phyloP scores from a whole-genome alignment of 2,888 invertebrate species.

The Parnassius smintheus region DNA sequence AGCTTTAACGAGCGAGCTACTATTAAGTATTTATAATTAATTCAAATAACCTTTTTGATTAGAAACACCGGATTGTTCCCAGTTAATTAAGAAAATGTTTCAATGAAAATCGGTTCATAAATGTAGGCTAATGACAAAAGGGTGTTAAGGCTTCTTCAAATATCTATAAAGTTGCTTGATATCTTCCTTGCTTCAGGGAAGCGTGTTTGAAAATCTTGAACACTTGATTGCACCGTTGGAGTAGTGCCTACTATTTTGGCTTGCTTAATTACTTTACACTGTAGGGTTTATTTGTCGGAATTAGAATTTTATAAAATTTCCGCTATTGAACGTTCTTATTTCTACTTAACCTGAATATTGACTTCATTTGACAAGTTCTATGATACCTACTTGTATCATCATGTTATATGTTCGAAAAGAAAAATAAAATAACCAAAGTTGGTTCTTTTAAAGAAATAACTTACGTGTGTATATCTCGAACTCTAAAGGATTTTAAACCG shows the following conservation, averaged over 20 bases:
- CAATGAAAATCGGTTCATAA: slow-evolving; percentile 11
- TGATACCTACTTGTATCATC: too few species aligned
- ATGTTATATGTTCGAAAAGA: too few species aligned
- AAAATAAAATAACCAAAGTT: too few species aligned
- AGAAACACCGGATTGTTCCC: slow-evolving; percentile 39
- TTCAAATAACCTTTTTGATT: slow-evolving; percentile 35
- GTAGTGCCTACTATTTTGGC: not conserved
- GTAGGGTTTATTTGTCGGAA: slow-evolving; percentile 1
- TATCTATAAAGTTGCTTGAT: slow-evolving; percentile 9
- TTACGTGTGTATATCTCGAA: not conserved
- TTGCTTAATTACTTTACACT: slow-evolving; percentile 9
- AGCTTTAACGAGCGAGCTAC: slow-evolving; percentile 44
- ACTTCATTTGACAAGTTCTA: not conserved
- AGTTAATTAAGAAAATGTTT: slow-evolving; percentile 41
- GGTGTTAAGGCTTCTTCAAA: slow-evolving; percentile 17
- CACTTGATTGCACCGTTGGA: too few species aligned
- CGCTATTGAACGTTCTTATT: slow-evolving; percentile 5
- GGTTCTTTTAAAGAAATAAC: not conserved
- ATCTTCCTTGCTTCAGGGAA: not conserved
- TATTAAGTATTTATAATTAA: slow-evolving; percentile 56
- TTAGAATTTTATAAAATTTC: slow-evolving; percentile 6
- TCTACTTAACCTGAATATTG: slow-evolving; percentile 3
- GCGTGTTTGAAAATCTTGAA: not conserved
- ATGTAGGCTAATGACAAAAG: slow-evolving; percentile 16
- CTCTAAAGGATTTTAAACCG: slow-evolving; percentile 29